Percentiles rank a stretch among this genome's conserved stretches.
Evolutionary conservation across 2,113 vertebrate species (phyloP).

Genomic region (Girardinichthys multiradiatus): DNA sequence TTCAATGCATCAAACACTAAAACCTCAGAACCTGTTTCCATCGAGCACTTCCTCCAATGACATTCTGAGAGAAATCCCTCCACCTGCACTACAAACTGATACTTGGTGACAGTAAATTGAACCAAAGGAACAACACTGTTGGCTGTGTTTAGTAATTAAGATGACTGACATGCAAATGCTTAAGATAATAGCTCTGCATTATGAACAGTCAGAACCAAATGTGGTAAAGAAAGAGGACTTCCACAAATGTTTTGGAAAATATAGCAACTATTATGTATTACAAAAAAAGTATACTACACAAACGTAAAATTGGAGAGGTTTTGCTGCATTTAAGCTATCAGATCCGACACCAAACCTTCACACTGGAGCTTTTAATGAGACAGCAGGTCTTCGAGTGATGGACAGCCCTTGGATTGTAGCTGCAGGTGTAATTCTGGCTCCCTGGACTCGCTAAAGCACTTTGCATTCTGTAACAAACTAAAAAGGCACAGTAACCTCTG

Average conservation of each 20-base stretch:
- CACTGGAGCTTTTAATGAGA: neutral
- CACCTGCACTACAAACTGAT: neutral
- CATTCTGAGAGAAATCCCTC: constrained; percentile 7
- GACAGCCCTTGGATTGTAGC: neutral
- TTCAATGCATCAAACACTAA: constrained; percentile 28
- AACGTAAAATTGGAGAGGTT: neutral
- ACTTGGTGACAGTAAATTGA: constrained; percentile 2
- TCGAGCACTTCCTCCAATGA: constrained; percentile 36
- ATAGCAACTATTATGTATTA: no score
- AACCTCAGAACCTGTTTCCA: constrained; percentile 9
- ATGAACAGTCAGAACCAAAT: no score
- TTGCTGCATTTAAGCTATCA: neutral
- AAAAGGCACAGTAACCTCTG: constrained; percentile 39
- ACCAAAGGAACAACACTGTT: neutral
- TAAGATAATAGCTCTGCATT: no score
- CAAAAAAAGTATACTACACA: no score
- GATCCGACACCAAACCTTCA: neutral
- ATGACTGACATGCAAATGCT: neutral
- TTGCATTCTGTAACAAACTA: constrained; percentile 10
- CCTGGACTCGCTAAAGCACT: constrained; percentile 4
- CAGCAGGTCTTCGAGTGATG: neutral
- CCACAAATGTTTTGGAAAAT: no score
- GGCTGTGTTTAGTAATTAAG: neutral
- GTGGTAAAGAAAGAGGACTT: no score
- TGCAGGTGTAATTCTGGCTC: neutral